Conservation (phyloP, 1,140 invertebrate genomes). For the Zaprionus africanus region DNA sequence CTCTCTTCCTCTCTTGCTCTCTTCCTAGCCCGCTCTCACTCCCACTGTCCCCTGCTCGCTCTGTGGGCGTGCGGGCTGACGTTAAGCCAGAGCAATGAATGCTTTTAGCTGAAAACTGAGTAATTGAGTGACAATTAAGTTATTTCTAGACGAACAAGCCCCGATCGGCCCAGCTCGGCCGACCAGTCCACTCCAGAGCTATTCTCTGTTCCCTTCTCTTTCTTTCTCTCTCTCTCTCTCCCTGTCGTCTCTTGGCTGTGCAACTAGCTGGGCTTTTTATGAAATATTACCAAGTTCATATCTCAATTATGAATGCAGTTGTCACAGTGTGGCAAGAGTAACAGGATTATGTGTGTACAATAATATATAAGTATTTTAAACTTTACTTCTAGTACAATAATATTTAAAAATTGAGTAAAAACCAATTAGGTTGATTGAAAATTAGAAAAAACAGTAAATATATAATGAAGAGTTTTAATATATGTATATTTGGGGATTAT, state of each 20-base stretch:
- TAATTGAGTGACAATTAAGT: slow-evolving; percentile 85
- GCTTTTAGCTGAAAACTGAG: slow-evolving; percentile 84
- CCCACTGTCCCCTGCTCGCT: neutral
- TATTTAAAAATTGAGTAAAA: no score
- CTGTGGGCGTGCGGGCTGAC: slow-evolving; percentile 52
- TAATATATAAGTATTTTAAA: no score
- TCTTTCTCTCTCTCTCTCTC: neutral
- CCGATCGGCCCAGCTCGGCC: slow-evolving; percentile 52
- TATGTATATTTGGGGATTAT: no score
- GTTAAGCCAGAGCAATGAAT: slow-evolving; percentile 83
- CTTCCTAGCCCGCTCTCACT: neutral
- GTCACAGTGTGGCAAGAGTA: slow-evolving; percentile 42
- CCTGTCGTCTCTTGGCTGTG: neutral
- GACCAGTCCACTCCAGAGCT: slow-evolving; percentile 26
- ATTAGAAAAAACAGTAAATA: no score
- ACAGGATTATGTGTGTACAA: neutral
- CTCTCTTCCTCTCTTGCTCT: neutral
- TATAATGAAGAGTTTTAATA: no score
- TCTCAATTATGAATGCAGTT: slow-evolving; percentile 80
- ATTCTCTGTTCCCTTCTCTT: neutral
- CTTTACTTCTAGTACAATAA: no score
- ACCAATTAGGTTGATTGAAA: neutral
- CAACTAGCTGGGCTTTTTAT: slow-evolving; percentile 58
- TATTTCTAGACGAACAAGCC: slow-evolving; percentile 83
- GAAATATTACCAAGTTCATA: slow-evolving; percentile 84